Evolutionary conservation across 2,888 invertebrate genomes (phyloP), one percentile per base, ranked within the genome.

Genomic region (Boloria selene): DNA sequence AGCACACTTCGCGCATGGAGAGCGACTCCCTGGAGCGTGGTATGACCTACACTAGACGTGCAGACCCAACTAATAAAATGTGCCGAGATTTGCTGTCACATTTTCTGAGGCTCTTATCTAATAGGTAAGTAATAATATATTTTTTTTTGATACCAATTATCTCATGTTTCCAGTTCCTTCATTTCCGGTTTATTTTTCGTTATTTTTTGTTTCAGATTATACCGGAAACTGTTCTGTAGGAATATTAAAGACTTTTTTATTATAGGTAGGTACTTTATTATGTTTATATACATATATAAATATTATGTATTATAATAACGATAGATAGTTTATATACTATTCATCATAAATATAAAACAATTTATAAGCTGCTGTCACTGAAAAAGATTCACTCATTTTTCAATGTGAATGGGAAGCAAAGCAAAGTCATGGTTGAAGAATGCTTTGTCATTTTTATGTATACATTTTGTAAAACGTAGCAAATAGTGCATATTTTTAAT

Each of bases 21-120:
- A 71, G 75, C 73, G 54, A 62, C 70, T 67, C 74, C 62, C 68
- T 71, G 78, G 71, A 74, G 78, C 80, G 79, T 79, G 77, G 76
- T 77, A 80, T 80, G 79, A 80, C 76, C 77, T 74, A 74, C 68
- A 67, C 69, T 66, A 63, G 53, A 68, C 68, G 68, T 67, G 61
- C 47, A 50, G 51, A 56, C 56, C 62, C 54, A 22, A 16, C 64
- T 44, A 59, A 64, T 64, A 51, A 59, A 64, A 64, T 59, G 58
- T 53, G 51, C 44, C 16, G 18, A 52, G 58, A 53, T 31, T 44
- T 4, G 4, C n/a, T 7, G 26, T 22, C 31, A 38, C 31, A 38
- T 38, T 38, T n/a, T n/a, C n/a, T n/a, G n/a, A n/a, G n/a, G n/a
- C n/a, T n/a, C 2, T 38, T 38, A 38, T 10, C 31, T 31, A 31